Evolutionary conservation across 2,888 invertebrate genomes (phyloP).

Genomic region (Helicoverpa assulta): DNA sequence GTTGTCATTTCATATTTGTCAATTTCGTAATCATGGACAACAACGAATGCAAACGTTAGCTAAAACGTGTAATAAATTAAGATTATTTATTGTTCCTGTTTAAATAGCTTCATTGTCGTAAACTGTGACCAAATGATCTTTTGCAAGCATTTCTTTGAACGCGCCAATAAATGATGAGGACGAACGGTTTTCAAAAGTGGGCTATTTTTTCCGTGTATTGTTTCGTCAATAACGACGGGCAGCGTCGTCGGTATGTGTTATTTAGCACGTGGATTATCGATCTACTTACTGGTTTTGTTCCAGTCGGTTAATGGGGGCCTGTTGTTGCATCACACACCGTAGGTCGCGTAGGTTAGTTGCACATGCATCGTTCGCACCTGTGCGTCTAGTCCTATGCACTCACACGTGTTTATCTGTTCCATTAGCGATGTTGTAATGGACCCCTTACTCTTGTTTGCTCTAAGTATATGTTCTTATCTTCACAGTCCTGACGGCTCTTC

Average conservation of each 20-base stretch:
- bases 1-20: constrained; percentile 37
- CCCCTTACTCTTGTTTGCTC: constrained; percentile 53
- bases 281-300: constrained; percentile 57
- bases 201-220: constrained; percentile 37
- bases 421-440: constrained; percentile 63
- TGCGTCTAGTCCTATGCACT: constrained; percentile 34
- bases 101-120: constrained; percentile 25
- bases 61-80: constrained; percentile 16
- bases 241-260: constrained; percentile 33
- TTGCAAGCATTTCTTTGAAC: constrained; percentile 44
- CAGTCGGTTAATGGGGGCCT: constrained; percentile 47
- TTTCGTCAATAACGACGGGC: constrained; percentile 36
- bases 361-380: constrained; percentile 57
- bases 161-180: constrained; percentile 29
- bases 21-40: constrained; percentile 30
- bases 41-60: constrained; percentile 26
- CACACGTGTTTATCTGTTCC: constrained; percentile 59
- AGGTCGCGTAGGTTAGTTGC: constrained; percentile 43
- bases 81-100: constrained; percentile 18
- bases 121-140: constrained; percentile 24
- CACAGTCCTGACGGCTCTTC: constrained; percentile 28
- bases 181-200: constrained; percentile 49
- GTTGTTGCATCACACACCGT: constrained; percentile 56
- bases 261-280: constrained; percentile 46
- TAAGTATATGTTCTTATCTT: constrained; percentile 44